Evolutionary conservation across 1,140 invertebrate genomes (phyloP).

Genomic region (Prorops nasuta): DNA sequence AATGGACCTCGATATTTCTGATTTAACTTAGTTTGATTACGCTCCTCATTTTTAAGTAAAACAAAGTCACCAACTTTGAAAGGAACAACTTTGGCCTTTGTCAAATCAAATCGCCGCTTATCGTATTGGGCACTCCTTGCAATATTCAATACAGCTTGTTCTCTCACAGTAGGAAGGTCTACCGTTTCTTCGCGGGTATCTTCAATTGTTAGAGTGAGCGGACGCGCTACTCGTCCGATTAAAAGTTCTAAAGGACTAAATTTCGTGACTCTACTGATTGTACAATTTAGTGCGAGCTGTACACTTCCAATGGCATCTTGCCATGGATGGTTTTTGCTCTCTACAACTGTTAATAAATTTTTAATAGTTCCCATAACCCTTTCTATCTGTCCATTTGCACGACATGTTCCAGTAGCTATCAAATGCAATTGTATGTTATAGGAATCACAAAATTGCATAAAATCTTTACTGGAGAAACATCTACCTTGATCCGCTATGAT

Average conservation of each 20-base stretch:
- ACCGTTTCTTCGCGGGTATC: constrained; percentile 1
- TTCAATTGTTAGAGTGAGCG: constrained; percentile 25
- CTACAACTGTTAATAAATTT: constrained; percentile 33
- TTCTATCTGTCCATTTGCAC: constrained; percentile 31
- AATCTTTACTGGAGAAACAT: constrained; percentile 10
- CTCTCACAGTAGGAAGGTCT: not conserved
- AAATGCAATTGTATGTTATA: constrained; percentile 14
- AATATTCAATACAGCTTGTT: not conserved
- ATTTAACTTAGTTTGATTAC: constrained; percentile 20
- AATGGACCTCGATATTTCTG: constrained; percentile 15
- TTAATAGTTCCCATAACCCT: constrained; percentile 32
- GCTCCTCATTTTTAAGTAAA: constrained; percentile 18
- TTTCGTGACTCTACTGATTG: constrained; percentile 29
- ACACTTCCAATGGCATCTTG: constrained; percentile 34
- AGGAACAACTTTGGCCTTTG: constrained; percentile 11
- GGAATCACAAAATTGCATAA: constrained; percentile 31
- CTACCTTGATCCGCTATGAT: not conserved
- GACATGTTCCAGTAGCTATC: constrained; percentile 13
- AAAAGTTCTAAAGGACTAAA: constrained; percentile 33
- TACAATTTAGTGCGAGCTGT: constrained; percentile 39
- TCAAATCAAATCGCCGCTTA: constrained; percentile 7
- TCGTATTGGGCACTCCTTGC: too few species aligned
- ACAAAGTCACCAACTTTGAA: constrained; percentile 18
- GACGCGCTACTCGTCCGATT: constrained; percentile 34
- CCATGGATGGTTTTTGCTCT: constrained; percentile 29